These are phyloP conservation scores for Vespertilio murinus DNA, from an alignment of 2,797 vertebrate genomes.

Conservation along the genomic window DNA sequence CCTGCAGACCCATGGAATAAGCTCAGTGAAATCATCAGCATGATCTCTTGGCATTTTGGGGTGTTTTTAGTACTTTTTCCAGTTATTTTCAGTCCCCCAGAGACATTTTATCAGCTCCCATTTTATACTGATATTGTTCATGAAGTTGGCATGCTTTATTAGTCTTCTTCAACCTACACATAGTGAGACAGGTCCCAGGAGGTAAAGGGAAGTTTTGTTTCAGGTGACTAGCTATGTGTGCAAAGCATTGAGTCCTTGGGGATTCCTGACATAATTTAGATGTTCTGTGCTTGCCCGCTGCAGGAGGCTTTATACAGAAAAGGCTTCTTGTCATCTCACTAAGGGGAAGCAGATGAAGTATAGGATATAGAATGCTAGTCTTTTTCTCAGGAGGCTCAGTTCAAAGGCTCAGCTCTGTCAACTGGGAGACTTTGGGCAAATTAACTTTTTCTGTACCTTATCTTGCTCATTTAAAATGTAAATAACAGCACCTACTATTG, in stretches of 20 bases:
- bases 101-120: not conserved
- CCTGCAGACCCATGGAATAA: not conserved
- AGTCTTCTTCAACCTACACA: conserved; percentile 5
- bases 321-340: conserved; percentile 8
- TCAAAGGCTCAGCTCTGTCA: not conserved
- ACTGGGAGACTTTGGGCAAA: not conserved
- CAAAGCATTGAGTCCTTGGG: not conserved
- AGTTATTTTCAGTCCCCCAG: not conserved
- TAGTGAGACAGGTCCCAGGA: not conserved
- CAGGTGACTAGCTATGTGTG: not conserved
- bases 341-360: not conserved
- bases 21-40: not conserved
- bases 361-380: not conserved
- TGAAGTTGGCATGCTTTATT: not conserved
- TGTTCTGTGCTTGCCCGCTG: not conserved
- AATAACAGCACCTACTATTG: not conserved
- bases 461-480: not conserved
- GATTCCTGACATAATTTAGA: conserved; percentile 51
- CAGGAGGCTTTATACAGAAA: not conserved
- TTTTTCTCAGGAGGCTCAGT: not conserved
- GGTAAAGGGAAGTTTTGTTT: conserved; percentile 29
- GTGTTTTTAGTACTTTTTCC: not conserved
- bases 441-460: not conserved
- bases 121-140: not conserved
- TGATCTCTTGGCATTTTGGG: not conserved